Percentiles rank a stretch among this genome's conserved stretches.
These are phyloP conservation scores for Lycaon pictus DNA, from an alignment of 2,113 vertebrate species.

Conservation along the genomic window DNA sequence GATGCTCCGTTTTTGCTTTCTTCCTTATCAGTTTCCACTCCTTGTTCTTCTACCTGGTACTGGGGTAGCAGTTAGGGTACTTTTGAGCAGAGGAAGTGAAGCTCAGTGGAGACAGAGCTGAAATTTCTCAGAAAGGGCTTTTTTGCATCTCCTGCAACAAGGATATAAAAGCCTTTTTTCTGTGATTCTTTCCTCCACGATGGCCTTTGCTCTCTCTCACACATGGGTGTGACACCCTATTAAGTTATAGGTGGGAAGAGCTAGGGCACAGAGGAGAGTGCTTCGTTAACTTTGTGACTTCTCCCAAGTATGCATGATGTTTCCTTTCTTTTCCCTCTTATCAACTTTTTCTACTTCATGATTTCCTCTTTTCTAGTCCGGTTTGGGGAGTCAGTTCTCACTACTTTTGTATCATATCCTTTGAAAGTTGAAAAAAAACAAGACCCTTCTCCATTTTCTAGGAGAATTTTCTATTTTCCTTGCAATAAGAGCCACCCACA, in stretches of 20 bases:
- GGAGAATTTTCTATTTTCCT: background rate
- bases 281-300: background rate
- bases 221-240: too few relatives aligned
- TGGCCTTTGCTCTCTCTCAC: background rate
- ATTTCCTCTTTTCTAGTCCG: slow-evolving; percentile 33
- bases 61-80: background rate
- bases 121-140: background rate
- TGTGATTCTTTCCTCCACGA: background rate
- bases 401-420: background rate
- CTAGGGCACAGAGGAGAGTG: background rate
- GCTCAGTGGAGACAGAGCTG: background rate
- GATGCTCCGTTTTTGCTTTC: background rate
- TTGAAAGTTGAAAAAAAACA: background rate
- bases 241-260: background rate
- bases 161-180: background rate
- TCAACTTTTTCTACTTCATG: background rate
- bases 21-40: background rate
- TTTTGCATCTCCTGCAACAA: background rate
- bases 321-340: background rate
- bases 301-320: background rate
- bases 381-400: slow-evolving; percentile 6
- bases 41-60: background rate
- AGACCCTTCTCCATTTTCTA: background rate
- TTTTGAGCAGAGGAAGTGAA: background rate
- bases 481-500: background rate